Evolutionary conservation across 2,888 invertebrate genomes (phyloP), one percentile per base, ranked within the genome.

Genomic region (Meandrusa payeni): DNA sequence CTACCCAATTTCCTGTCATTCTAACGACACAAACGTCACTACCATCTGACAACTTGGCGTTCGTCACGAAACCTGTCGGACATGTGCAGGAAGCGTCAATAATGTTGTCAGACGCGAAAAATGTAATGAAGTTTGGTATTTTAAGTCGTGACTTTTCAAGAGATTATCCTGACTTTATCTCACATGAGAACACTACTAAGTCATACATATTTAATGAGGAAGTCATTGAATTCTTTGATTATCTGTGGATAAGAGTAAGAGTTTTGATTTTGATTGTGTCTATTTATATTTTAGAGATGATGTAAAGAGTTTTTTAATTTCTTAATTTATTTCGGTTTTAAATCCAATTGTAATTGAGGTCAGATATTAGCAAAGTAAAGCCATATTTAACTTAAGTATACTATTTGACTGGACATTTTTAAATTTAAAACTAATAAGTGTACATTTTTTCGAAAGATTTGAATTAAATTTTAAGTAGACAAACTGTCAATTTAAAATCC

Each of bases 241-340:
- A 82, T 39, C 31, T 87, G 3, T 87, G 85, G 86, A 82, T 86
- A 17, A 68, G 76, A 40, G 32, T 86, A 19, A 67, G 83, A 41
- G 57, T 86, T 45, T 38, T 80, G 2, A 52, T 85, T 9, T 62
- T 86, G 10, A 57, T 87, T 34, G 76, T 80, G 1, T 85, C 85
- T 4, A 77, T 87, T 38, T 87, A 87, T 46, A 59, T 87, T 51
- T 65, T 87, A 51, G 86, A 87, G 61, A 86, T 86, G 85, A 61
- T 87, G 76, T 87, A 68, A 68, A n/a, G 11, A 28, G 23, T 20
- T 10, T 9, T 26, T 17, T 17, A 1, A 24, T n/a, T n/a, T n/a
- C n/a, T n/a, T n/a, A n/a, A n/a, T n/a, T n/a, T n/a, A n/a, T n/a
- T n/a, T n/a, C n/a, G n/a, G n/a, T n/a, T n/a, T n/a, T n/a, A n/a